Evolutionary conservation across 2,113 vertebrate species (phyloP).

Genomic region (Physeter macrocephalus): DNA sequence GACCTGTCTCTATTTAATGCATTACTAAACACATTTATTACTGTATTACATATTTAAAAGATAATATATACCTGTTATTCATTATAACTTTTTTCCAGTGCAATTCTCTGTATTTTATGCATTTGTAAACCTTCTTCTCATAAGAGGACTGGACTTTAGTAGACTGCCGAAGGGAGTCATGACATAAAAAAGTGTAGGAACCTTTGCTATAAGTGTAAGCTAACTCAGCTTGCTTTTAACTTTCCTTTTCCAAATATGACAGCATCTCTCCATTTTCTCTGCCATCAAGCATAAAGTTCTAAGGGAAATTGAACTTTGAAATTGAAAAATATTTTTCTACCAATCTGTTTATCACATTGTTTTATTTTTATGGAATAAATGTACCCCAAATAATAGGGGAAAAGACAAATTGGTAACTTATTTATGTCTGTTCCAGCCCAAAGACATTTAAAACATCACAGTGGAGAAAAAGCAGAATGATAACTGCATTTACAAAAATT

Average conservation of each 20-base stretch:
- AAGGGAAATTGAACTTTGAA: not conserved
- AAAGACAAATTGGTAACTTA: not conserved
- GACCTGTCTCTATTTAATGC: not conserved
- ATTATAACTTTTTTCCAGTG: not conserved
- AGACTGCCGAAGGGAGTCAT: not conserved
- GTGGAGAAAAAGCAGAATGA: not conserved
- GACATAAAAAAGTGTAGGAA: not conserved
- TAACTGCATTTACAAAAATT: not conserved
- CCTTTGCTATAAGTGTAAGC: not conserved
- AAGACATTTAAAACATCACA: not conserved
- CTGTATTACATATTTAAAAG: not conserved
- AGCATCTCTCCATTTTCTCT: not conserved
- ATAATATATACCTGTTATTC: not conserved
- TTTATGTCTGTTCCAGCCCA: not conserved
- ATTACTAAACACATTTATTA: not conserved
- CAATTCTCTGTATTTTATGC: not conserved
- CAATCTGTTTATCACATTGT: not conserved
- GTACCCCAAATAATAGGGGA: not conserved
- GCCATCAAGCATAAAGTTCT: not conserved
- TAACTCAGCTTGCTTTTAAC: not conserved
- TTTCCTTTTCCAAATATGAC: not conserved
- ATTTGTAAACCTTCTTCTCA: not conserved
- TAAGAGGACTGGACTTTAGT: not conserved
- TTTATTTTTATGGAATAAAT: not conserved
- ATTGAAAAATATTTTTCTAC: not conserved